phyloP scores from a whole-genome alignment of 2,113 vertebrate species.

The Cygnus atratus region DNA sequence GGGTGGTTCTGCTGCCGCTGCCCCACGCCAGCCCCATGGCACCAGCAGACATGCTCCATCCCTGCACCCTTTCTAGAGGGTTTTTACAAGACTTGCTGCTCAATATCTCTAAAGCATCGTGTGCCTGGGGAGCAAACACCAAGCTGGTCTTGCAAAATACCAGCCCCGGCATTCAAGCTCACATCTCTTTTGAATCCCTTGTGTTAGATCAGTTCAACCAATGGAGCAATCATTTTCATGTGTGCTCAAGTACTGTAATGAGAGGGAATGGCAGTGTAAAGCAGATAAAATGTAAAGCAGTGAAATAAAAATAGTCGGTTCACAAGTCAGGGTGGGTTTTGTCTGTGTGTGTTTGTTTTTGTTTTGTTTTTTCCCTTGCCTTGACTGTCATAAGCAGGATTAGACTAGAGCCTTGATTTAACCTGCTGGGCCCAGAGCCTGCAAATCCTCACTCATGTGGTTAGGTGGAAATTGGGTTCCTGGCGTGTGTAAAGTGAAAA shows the following conservation, averaged over 20 bases:
- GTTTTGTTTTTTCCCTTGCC: not conserved
- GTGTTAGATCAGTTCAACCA: not conserved
- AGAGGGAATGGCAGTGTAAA: not conserved
- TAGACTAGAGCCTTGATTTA: slow-evolving; percentile 1
- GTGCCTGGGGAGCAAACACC: not conserved
- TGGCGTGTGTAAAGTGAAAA: not conserved
- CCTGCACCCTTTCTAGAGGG: not conserved
- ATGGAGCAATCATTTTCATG: not conserved
- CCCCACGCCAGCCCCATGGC: not conserved
- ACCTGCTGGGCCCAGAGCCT: not conserved
- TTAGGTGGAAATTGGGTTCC: not conserved
- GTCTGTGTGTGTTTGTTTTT: no score
- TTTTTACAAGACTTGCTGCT: not conserved
- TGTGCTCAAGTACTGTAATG: not conserved
- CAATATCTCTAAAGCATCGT: not conserved
- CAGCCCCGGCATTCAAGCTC: not conserved
- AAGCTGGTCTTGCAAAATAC: not conserved
- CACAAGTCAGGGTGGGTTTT: not conserved
- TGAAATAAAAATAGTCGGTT: not conserved
- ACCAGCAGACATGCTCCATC: not conserved
- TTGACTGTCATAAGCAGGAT: not conserved
- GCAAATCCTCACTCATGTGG: not conserved
- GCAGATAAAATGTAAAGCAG: not conserved
- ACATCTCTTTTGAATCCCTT: not conserved
- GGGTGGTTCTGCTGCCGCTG: not conserved